Evolutionary conservation across 2,797 vertebrate species (phyloP).

Genomic region (Anguilla anguilla): DNA sequence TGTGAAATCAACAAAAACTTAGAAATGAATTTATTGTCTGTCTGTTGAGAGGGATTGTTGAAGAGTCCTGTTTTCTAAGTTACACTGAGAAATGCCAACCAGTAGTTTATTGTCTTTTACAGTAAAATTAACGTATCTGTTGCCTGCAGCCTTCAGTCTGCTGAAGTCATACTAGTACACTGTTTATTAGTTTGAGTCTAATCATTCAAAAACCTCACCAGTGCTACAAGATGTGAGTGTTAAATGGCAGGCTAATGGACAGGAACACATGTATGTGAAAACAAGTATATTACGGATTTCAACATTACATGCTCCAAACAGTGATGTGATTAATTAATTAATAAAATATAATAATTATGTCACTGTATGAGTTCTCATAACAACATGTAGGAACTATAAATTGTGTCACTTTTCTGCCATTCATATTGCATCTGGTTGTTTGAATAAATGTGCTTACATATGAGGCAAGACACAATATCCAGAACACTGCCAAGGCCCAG

Average conservation of each 20-base stretch:
- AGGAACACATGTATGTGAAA: neutral
- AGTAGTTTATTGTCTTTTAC: conserved; percentile 25
- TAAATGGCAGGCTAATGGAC: conserved; percentile 53
- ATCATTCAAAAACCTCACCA: conserved; percentile 16
- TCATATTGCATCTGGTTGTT: conserved; percentile 26
- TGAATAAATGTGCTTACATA: neutral
- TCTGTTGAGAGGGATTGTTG: neutral
- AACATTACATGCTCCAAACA: neutral
- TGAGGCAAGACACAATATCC: conserved; percentile 5
- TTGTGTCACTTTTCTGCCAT: neutral
- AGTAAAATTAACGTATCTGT: conserved; percentile 16
- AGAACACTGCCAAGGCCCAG: neutral
- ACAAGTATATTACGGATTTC: neutral
- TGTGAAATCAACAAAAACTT: conserved; percentile 65
- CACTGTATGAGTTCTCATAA: neutral
- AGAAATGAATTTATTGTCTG: neutral
- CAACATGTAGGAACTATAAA: neutral
- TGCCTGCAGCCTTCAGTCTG: conserved; percentile 20
- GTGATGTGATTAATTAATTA: neutral
- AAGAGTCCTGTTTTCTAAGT: neutral
- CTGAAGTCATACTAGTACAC: neutral
- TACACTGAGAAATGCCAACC: conserved; percentile 18
- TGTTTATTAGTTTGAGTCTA: conserved; percentile 24
- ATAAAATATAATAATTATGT: neutral
- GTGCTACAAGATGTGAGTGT: neutral